Conservation (phyloP, 2,797 vertebrate species). For the Alosa sapidissima region DNA sequence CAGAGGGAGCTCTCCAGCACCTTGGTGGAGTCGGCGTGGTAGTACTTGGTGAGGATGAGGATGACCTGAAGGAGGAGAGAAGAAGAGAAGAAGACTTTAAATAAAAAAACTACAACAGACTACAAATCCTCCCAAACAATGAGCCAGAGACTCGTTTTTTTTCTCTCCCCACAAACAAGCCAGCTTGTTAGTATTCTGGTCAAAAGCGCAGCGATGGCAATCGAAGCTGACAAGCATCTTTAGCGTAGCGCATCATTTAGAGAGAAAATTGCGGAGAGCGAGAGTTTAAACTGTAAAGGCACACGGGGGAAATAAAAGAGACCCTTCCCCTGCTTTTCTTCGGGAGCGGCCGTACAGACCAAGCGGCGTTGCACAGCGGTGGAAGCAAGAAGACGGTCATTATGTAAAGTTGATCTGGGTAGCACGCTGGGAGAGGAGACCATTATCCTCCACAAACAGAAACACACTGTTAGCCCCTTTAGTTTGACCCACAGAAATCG, state of each 20-base stretch:
- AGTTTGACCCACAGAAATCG: slow-evolving; percentile 35
- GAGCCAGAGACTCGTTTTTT: not conserved
- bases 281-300: not conserved
- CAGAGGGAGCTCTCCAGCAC: slow-evolving; percentile 97
- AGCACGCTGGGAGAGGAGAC: slow-evolving; percentile 43
- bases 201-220: not conserved
- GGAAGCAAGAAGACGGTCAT: slow-evolving; percentile 17
- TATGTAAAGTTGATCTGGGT: slow-evolving; percentile 43
- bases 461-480: slow-evolving; percentile 51
- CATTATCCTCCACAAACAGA: slow-evolving; percentile 57
- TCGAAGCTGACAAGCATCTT: slow-evolving; percentile 10
- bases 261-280: not conserved
- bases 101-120: not conserved
- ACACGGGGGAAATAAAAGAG: not conserved
- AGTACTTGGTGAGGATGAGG: slow-evolving; percentile 96
- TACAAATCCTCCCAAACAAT: not conserved
- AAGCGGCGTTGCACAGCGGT: slow-evolving; percentile 2
- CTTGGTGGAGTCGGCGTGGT: slow-evolving; percentile 94
- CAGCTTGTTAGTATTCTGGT: not conserved
- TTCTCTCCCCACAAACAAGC: not conserved
- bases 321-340: not conserved
- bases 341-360: not conserved
- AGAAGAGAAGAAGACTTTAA: slow-evolving; percentile 22
- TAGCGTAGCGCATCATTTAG: not conserved
- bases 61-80: slow-evolving; percentile 81